Evolutionary conservation across 2,888 invertebrate species (phyloP).

Genomic region (Cataglyphis albicans): DNA sequence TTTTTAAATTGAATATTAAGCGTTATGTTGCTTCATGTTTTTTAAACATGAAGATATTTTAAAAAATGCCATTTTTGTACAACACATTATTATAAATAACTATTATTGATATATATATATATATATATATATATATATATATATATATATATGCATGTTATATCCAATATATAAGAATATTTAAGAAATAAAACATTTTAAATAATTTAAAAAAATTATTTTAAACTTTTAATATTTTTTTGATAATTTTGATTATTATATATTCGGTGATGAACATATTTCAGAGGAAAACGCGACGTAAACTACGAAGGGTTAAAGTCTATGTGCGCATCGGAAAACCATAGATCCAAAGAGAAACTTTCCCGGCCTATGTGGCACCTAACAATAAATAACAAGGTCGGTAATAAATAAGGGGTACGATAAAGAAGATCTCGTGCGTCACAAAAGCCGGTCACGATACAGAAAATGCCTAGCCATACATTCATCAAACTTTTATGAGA

Average conservation of each 20-base stretch:
- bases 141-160: neutral
- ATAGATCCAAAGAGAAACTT: slow-evolving; percentile 47
- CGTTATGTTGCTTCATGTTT: too few relatives aligned
- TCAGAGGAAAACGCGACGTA: neutral
- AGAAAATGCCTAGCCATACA: slow-evolving; percentile 25
- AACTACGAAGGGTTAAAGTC: slow-evolving; percentile 33
- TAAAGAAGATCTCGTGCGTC: slow-evolving; percentile 46
- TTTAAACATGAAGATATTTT: neutral
- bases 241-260: neutral
- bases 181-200: neutral
- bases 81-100: neutral
- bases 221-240: neutral
- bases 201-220: neutral
- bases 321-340: slow-evolving; percentile 39
- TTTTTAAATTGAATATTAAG: neutral
- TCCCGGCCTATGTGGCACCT: slow-evolving; percentile 41
- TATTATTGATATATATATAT: neutral
- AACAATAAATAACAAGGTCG: slow-evolving; percentile 54
- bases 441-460: slow-evolving; percentile 49
- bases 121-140: neutral
- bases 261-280: neutral
- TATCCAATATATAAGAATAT: neutral
- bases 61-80: neutral
- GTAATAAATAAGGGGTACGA: slow-evolving; percentile 43
- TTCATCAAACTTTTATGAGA: slow-evolving; percentile 33